Percentiles rank a stretch among this genome's conserved stretches.
Conservation (phyloP, 2,888 invertebrate species). For the Unio delphinus region DNA sequence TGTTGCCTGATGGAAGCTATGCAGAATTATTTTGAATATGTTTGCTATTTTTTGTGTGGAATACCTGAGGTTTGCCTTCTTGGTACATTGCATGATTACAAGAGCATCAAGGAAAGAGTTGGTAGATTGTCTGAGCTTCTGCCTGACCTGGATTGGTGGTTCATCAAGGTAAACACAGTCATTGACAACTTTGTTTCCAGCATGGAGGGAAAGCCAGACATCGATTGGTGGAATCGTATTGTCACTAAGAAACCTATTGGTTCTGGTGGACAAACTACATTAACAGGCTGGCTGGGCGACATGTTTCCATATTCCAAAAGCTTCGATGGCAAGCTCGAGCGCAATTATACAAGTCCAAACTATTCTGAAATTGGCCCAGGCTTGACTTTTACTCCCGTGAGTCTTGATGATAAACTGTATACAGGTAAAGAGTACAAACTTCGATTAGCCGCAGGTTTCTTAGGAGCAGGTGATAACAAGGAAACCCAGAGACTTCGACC, state of each 20-base stretch:
- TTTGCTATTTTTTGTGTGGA: not conserved
- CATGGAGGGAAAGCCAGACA: not conserved
- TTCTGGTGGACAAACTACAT: not conserved
- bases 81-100: not conserved
- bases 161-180: not conserved
- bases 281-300: not conserved
- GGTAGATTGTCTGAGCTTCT: too few relatives aligned
- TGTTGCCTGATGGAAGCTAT: not conserved
- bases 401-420: not conserved
- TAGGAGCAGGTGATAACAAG: not conserved
- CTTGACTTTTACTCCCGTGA: not conserved
- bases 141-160: not conserved
- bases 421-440: not conserved
- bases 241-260: not conserved
- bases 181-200: not conserved
- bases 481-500: not conserved
- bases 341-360: not conserved
- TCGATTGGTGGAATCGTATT: not conserved
- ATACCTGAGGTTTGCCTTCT: not conserved
- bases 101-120: too few relatives aligned
- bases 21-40: not conserved
- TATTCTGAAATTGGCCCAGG: not conserved
- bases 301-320: not conserved
- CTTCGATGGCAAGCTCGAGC: not conserved
- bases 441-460: not conserved